phyloP scores from a whole-genome alignment of 2,888 invertebrate species.

The Eupithecia pulchellata region DNA sequence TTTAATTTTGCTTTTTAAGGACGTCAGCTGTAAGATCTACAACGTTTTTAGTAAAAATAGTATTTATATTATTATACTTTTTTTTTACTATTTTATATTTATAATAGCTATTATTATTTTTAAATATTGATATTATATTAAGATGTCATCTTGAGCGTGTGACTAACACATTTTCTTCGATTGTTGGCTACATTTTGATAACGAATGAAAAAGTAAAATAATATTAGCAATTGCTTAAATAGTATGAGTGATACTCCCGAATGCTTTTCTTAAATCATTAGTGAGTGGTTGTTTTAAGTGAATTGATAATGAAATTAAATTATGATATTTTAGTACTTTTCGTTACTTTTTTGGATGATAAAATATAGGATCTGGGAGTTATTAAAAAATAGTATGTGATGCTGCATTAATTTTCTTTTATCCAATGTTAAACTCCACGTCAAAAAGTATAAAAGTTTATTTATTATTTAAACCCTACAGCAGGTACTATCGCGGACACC shows the following conservation, averaged over 20 bases:
- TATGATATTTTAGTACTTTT: neutral
- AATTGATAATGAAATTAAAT: neutral
- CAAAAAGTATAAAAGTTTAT: slow-evolving; percentile 36
- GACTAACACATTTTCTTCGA: no score
- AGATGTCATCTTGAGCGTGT: no score
- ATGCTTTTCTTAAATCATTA: neutral
- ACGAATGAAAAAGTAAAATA: neutral
- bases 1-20: no score
- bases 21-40: no score
- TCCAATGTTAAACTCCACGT: neutral
- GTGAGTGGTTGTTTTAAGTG: neutral
- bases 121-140: no score
- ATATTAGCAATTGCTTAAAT: no score
- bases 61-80: no score
- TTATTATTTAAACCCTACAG: slow-evolving; percentile 55
- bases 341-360: neutral
- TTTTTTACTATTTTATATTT: no score
- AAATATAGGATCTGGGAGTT: neutral
- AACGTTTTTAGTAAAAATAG: no score
- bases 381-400: neutral
- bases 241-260: no score
- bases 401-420: neutral
- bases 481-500: slow-evolving; percentile 60
- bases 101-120: no score
- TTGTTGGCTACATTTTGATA: neutral